Evolutionary conservation across 2,797 vertebrate genomes (phyloP).

Genomic region (Peromyscus aztecus): DNA sequence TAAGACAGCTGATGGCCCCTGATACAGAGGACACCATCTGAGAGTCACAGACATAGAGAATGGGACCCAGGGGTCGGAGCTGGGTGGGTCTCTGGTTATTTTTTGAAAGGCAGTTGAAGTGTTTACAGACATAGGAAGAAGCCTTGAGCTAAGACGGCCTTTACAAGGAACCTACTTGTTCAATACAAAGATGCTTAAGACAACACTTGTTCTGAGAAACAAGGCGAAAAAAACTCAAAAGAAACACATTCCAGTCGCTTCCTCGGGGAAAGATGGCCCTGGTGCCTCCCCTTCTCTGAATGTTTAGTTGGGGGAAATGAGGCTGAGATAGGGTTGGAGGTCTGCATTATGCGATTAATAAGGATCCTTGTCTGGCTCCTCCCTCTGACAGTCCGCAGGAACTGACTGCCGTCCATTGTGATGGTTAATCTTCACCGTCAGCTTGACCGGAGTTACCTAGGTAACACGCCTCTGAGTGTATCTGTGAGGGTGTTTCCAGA

Average conservation of each 20-base stretch:
- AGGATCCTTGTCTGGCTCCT: background rate
- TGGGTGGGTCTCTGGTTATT: background rate
- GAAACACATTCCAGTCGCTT: background rate
- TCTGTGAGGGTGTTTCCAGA: background rate
- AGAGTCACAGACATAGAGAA: background rate
- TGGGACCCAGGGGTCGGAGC: background rate
- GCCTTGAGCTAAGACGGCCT: background rate
- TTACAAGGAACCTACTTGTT: background rate
- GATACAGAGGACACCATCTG: too few relatives aligned
- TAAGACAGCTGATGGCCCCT: background rate
- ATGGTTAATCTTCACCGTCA: background rate
- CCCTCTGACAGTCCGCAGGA: background rate
- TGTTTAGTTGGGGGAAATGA: background rate
- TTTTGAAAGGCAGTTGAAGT: slow-evolving; percentile 6
- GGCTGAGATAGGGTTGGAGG: too few relatives aligned
- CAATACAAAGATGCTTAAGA: background rate
- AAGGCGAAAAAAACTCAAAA: background rate
- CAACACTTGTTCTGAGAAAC: background rate
- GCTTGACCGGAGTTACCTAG: background rate
- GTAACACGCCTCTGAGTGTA: background rate
- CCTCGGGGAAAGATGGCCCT: background rate
- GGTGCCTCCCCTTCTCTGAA: background rate
- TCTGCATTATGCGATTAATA: background rate
- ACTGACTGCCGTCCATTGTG: background rate
- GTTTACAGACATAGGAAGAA: background rate